These are phyloP conservation scores for Podarcis muralis DNA, from an alignment of 2,113 vertebrate genomes.

Conservation along the genomic window DNA sequence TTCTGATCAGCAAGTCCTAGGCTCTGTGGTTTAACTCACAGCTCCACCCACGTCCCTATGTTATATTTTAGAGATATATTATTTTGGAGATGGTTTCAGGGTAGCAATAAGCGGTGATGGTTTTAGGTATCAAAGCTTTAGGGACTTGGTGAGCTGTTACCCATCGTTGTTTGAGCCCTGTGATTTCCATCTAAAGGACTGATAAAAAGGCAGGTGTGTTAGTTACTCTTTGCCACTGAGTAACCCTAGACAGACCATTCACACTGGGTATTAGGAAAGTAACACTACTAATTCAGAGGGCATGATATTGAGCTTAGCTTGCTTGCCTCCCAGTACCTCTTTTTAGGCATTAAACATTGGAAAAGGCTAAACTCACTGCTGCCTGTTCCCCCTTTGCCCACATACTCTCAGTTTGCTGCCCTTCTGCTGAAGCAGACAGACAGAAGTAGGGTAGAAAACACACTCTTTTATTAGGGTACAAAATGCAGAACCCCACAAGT, in stretches of 20 bases:
- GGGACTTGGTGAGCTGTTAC: too few relatives aligned
- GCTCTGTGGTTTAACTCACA: too few relatives aligned
- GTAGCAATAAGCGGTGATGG: not conserved
- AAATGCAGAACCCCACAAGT: constrained; percentile 3
- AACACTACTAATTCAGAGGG: too few relatives aligned
- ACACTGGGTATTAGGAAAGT: not conserved
- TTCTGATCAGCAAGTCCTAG: too few relatives aligned
- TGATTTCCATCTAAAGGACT: too few relatives aligned
- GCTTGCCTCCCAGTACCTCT: not conserved
- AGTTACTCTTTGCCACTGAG: too few relatives aligned
- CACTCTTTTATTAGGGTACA: constrained; percentile 25
- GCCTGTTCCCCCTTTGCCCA: not conserved
- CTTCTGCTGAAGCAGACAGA: not conserved
- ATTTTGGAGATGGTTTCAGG: not conserved
- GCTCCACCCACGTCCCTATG: not conserved
- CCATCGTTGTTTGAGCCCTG: too few relatives aligned
- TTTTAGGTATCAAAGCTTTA: not conserved
- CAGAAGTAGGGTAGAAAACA: not conserved
- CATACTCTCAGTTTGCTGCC: not conserved
- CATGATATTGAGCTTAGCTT: not conserved
- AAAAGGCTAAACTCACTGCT: not conserved
- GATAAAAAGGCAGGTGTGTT: too few relatives aligned
- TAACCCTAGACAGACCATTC: not conserved
- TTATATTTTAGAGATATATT: not conserved
- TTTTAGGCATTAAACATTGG: not conserved